These are phyloP conservation scores for Casuarius casuarius DNA, from an alignment of 2,113 vertebrate species.

Conservation along the genomic window DNA sequence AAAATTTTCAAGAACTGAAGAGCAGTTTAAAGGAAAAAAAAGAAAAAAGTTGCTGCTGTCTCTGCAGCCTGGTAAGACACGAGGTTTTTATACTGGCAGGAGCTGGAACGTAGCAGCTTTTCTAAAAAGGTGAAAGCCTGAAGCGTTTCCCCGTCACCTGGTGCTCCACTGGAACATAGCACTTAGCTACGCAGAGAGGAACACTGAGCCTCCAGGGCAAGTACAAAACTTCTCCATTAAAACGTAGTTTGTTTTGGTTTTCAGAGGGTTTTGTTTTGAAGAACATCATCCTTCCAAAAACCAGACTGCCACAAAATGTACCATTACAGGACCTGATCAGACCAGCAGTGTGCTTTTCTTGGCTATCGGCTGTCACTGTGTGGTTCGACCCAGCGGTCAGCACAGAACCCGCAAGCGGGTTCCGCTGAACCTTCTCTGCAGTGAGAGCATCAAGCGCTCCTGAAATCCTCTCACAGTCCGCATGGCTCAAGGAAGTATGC, in stretches of 20 bases:
- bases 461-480: constrained; percentile 14
- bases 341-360: constrained; percentile 62
- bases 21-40: background rate
- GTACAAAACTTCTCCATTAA: background rate
- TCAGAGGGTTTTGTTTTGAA: constrained; percentile 56
- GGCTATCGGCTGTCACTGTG: constrained; percentile 36
- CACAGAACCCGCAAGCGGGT: constrained; percentile 55
- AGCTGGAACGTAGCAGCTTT: background rate
- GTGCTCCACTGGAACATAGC: background rate
- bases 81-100: constrained; percentile 17
- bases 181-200: constrained; percentile 9
- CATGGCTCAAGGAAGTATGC: background rate
- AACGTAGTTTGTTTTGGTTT: background rate
- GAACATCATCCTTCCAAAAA: constrained; percentile 58
- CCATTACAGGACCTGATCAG: constrained; percentile 21
- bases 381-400: background rate
- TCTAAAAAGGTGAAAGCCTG: constrained; percentile 8
- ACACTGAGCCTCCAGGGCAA: background rate
- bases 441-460: constrained; percentile 33
- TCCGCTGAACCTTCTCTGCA: constrained; percentile 32
- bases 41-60: constrained; percentile 32
- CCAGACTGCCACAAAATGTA: constrained; percentile 33
- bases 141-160: constrained; percentile 3
- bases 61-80: constrained; percentile 46
- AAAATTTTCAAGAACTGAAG: background rate